Percentiles rank a stretch among this genome's conserved stretches.
Evolutionary conservation across 2,113 vertebrate species (phyloP).

Genomic region (Rallus limicola): DNA sequence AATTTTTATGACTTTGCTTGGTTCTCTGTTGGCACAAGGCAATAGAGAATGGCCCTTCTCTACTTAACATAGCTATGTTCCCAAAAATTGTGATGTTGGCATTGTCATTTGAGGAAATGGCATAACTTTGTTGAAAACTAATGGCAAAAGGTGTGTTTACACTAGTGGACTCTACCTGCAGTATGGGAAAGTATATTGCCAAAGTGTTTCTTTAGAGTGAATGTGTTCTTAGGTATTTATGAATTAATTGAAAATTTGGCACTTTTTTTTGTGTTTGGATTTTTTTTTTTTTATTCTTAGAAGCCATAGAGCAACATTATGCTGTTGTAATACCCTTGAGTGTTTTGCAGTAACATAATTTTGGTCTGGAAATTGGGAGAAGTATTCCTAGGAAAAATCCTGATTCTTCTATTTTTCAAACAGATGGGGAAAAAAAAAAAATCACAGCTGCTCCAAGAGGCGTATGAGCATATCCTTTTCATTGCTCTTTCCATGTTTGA

Average conservation of each 20-base stretch:
- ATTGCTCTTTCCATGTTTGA: neutral
- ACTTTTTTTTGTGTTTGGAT: too few species aligned
- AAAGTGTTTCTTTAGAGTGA: neutral
- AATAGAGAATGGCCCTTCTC: neutral
- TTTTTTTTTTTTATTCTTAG: too few species aligned
- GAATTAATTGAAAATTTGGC: neutral
- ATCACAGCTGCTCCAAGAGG: neutral
- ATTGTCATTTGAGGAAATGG: neutral
- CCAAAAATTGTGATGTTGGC: neutral
- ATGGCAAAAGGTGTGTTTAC: neutral
- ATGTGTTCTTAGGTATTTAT: neutral
- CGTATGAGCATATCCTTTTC: neutral
- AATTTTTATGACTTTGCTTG: neutral
- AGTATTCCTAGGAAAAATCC: neutral
- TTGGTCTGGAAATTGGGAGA: neutral
- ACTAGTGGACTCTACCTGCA: neutral
- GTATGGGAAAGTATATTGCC: neutral
- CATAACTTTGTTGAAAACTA: neutral
- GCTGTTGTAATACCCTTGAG: neutral
- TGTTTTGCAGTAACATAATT: neutral
- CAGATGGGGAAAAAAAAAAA: neutral
- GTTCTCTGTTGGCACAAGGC: neutral
- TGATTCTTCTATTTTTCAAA: neutral
- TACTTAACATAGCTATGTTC: neutral
- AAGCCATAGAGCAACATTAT: neutral